Evolutionary conservation across 2,888 invertebrate species (phyloP).

Genomic region (Copidosoma aretas): DNA sequence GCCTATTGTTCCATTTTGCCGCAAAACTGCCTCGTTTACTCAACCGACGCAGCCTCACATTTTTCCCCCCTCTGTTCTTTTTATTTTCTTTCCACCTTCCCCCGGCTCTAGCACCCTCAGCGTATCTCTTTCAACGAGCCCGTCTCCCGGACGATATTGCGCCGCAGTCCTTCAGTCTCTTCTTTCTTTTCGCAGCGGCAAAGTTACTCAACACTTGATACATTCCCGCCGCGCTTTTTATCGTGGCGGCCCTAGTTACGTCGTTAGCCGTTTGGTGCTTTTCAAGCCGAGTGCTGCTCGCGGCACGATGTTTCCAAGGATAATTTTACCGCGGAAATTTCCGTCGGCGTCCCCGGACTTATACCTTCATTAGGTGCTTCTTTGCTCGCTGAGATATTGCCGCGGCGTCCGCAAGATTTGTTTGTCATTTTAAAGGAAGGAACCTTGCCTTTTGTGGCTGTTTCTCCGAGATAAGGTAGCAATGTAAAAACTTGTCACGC

Average conservation of each 20-base stretch:
- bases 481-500: too few species aligned
- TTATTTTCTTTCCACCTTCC: conserved; percentile 9
- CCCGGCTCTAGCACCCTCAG: background rate
- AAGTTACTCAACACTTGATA: conserved; percentile 21
- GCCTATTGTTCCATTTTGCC: conserved; percentile 44
- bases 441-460: too few species aligned
- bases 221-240: conserved; percentile 1
- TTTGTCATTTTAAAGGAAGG: background rate
- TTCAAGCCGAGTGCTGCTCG: background rate
- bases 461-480: too few species aligned
- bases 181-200: conserved; percentile 4
- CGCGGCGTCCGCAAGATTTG: background rate
- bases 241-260: background rate
- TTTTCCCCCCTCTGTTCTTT: conserved; percentile 1
- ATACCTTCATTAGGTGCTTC: too few species aligned
- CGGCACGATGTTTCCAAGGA: background rate
- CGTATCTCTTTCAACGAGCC: conserved; percentile 7
- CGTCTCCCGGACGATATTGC: conserved; percentile 3
- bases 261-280: background rate
- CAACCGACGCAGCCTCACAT: conserved; percentile 24
- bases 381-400: background rate
- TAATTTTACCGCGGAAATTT: background rate
- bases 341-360: background rate
- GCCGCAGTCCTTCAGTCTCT: conserved; percentile 1
- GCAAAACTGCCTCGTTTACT: conserved; percentile 43